Conservation (phyloP, 2,888 invertebrate genomes). For the Amphipyra berbera region DNA sequence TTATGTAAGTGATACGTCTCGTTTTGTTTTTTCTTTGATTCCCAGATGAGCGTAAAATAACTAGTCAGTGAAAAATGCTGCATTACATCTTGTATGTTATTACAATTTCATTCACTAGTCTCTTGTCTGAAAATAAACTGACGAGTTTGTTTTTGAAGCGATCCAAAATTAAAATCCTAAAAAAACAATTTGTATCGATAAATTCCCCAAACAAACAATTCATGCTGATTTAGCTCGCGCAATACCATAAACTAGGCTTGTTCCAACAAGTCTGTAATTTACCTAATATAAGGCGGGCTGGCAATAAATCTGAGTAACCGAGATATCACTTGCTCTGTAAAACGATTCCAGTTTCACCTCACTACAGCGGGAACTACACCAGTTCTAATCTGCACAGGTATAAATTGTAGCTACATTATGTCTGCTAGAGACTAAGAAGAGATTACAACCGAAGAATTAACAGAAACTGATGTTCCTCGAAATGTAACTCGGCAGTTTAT, state of each 20-base stretch:
- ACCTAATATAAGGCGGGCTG: slow-evolving; percentile 29
- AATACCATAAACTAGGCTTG: slow-evolving; percentile 38
- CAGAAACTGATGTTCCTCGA: slow-evolving; percentile 14
- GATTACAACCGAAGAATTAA: background rate
- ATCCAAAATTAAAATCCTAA: slow-evolving; percentile 23
- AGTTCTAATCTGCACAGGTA: slow-evolving; percentile 30
- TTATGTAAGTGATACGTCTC: background rate
- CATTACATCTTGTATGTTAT: slow-evolving; percentile 19
- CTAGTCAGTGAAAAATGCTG: slow-evolving; percentile 1
- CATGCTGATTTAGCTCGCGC: slow-evolving; percentile 34
- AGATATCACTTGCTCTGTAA: slow-evolving; percentile 32
- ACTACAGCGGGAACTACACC: slow-evolving; percentile 21
- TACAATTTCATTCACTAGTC: slow-evolving; percentile 35
- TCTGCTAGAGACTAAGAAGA: slow-evolving; percentile 17
- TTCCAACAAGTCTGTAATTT: slow-evolving; percentile 36
- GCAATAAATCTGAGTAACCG: slow-evolving; percentile 37
- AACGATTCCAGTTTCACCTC: slow-evolving; percentile 43
- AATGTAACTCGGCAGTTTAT: slow-evolving; percentile 2
- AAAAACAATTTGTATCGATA: slow-evolving; percentile 30
- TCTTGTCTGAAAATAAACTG: slow-evolving; percentile 38
- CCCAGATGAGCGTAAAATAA: slow-evolving; percentile 16
- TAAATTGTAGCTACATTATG: slow-evolving; percentile 25
- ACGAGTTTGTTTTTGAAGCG: slow-evolving; percentile 14
- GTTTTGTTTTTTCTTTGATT: background rate
- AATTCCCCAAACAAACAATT: slow-evolving; percentile 44